Evolutionary conservation across 2,797 vertebrate species (phyloP).

Genomic region (Brachyrhaphis roseni): DNA sequence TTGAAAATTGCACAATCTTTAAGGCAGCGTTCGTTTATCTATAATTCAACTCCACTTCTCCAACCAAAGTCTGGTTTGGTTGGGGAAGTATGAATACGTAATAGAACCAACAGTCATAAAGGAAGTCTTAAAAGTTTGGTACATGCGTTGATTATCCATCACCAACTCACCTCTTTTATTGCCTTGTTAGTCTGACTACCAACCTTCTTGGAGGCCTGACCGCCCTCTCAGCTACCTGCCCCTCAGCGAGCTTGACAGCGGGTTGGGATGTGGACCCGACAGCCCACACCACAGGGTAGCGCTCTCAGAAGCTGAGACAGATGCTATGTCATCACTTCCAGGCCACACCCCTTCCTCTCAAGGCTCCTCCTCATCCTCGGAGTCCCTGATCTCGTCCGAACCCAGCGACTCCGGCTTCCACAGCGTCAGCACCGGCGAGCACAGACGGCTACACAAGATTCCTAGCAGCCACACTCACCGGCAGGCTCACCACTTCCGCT

Average conservation of each 20-base stretch:
- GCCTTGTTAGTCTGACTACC: conserved; percentile 59
- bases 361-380: conserved; percentile 70
- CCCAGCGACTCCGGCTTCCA: conserved; percentile 77
- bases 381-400: conserved; percentile 72
- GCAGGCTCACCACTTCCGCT: conserved; percentile 48
- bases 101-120: background rate
- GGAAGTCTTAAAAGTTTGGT: background rate
- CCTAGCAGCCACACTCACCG: conserved; percentile 54
- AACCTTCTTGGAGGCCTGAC: conserved; percentile 56
- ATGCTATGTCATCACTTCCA: conserved; percentile 62
- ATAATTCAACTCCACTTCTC: too few species aligned
- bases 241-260: conserved; percentile 70
- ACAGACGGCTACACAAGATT: conserved; percentile 70
- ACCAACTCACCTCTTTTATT: background rate
- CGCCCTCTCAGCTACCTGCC: conserved; percentile 63
- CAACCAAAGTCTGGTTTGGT: too few species aligned
- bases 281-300: conserved; percentile 60
- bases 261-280: conserved; percentile 67
- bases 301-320: conserved; percentile 71
- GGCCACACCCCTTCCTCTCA: conserved; percentile 73
- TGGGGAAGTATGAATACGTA: background rate
- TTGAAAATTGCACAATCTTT: background rate
- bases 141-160: too few species aligned
- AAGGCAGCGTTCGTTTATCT: background rate
- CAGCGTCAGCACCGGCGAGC: conserved; percentile 73